Evolutionary conservation across 1,140 invertebrate species (phyloP), one percentile per base, ranked within the genome.

Genomic region (Drosophila teissieri): DNA sequence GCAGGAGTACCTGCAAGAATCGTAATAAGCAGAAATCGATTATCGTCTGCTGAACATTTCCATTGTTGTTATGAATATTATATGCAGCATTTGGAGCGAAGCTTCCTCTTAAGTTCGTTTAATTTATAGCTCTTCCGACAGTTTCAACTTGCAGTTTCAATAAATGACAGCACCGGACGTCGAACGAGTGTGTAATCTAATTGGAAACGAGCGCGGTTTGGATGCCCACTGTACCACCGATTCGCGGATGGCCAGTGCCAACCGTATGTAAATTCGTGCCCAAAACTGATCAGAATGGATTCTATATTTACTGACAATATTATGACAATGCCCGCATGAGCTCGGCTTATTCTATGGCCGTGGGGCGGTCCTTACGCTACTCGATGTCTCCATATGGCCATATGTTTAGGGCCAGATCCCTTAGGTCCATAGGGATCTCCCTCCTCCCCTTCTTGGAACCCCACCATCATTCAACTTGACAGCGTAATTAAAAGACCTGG

Each of bases 11-110:
- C 73, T 62, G 76, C 31, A 31, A 31, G 31, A 80, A 79, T 83
- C 78, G 82, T 80, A 91, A 91, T 91, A 91, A 90, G 91, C 85
- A 82, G 85, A 91, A 91, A 91, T 91, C 90, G 90, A 91, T 91
- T 91, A 91, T 90, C 90, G 85, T 85, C 80, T 63, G 81, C 62
- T 65, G 51, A 68, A 91, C 69, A 91, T 91, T 89, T 91, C 86
- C 81, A 80, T 86, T 89, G 79, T 88, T 91, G 72, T 91, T 86
- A 84, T 77, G 82, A 88, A 82, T 90, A 91, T 89, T 76, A 80
- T 85, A 77, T 82, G 78, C 64, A 74, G 65, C 75, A 64, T 68
- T 78, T 73, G 70, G 78, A 53, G 46, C 31, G 46, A 62, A 69
- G 73, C 75, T 83, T 83, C 80, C 70, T 79, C 75, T 78, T 82